Evolutionary conservation across 2,797 vertebrate species (phyloP).

Genomic region (Mormyrops attenuatus): DNA sequence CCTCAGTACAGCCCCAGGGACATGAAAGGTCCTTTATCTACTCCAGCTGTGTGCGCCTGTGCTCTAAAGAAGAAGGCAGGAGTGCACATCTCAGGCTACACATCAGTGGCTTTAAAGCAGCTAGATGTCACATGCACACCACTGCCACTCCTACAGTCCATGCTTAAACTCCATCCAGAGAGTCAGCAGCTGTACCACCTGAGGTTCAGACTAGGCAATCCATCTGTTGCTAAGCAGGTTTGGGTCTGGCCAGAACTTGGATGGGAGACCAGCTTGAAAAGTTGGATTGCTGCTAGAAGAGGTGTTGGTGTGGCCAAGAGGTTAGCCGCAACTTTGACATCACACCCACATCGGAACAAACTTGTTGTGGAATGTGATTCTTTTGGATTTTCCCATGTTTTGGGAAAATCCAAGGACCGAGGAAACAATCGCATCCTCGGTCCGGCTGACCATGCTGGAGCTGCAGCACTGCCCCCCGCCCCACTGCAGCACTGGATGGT

Average conservation of each 20-base stretch:
- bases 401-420: no score
- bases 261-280: neutral
- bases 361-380: neutral
- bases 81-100: neutral
- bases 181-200: neutral
- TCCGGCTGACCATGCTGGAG: neutral
- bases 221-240: neutral
- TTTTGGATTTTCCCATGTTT: neutral
- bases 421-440: neutral
- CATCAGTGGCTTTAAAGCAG: neutral
- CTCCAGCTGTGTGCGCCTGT: constrained; percentile 66
- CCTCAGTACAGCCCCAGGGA: constrained; percentile 63
- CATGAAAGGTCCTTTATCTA: constrained; percentile 72
- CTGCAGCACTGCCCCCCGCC: neutral
- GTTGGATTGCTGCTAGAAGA: neutral
- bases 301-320: neutral
- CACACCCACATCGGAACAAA: neutral
- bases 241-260: neutral
- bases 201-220: neutral
- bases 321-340: neutral
- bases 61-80: constrained; percentile 27
- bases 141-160: neutral
- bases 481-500: neutral
- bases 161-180: neutral
- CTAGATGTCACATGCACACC: neutral